These are phyloP conservation scores for Aphaenogaster ashmeadi DNA, from an alignment of 1,140 invertebrate genomes.

Conservation along the genomic window DNA sequence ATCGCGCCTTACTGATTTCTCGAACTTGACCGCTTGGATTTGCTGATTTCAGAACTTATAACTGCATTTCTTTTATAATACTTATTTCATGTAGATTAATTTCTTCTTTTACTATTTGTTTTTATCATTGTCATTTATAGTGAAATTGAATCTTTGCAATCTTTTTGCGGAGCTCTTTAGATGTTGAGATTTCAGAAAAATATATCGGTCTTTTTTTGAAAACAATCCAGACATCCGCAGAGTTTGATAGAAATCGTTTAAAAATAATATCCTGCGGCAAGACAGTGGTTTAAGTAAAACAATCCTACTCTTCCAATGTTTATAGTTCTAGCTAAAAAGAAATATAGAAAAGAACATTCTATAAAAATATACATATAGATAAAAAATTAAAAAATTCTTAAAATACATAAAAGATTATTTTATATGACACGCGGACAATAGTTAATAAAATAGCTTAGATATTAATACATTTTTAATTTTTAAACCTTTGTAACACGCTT, in stretches of 20 bases:
- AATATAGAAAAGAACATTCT: not conserved
- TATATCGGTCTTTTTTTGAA: not conserved
- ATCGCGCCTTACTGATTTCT: constrained; percentile 21
- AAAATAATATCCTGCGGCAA: constrained; percentile 40
- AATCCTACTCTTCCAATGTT: constrained; percentile 25
- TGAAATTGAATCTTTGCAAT: constrained; percentile 3
- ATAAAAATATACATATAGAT: not conserved
- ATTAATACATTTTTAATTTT: not conserved
- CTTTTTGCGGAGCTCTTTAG: not conserved
- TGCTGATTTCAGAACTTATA: not conserved
- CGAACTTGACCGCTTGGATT: constrained; percentile 54
- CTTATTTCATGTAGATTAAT: not conserved
- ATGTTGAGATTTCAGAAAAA: constrained; percentile 24
- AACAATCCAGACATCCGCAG: constrained; percentile 24
- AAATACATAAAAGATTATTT: not conserved
- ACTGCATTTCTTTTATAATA: not conserved
- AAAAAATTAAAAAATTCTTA: not conserved
- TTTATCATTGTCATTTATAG: not conserved
- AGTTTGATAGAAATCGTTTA: constrained; percentile 28
- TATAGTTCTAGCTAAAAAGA: constrained; percentile 28
- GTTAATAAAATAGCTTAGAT: not conserved
- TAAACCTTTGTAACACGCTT: not conserved
- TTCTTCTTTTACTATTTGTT: not conserved
- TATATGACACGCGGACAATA: not conserved
- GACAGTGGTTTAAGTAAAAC: constrained; percentile 47